Percentiles rank a stretch among this genome's conserved stretches.
phyloP scores from a whole-genome alignment of 1,140 invertebrate species.

The Agraylea sexmaculata region DNA sequence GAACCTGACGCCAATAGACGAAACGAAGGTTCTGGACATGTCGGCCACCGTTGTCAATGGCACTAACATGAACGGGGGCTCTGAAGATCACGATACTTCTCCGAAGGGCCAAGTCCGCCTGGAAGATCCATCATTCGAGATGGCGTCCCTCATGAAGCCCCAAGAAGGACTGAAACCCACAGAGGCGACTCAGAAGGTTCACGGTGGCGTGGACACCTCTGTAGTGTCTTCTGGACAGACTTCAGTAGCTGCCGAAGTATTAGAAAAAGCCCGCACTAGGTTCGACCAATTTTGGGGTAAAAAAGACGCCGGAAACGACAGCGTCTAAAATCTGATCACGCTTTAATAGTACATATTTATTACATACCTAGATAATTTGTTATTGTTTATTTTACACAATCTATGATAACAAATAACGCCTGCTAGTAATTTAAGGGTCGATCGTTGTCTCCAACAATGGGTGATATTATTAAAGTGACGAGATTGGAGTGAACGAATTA shows the following conservation, averaged over 20 bases:
- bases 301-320: slow-evolving; percentile 33
- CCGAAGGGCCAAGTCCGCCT: slow-evolving; percentile 20
- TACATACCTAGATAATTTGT: slow-evolving; percentile 1
- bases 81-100: slow-evolving; percentile 23
- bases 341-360: slow-evolving; percentile 16
- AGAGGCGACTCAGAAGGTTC: slow-evolving; percentile 36
- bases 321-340: slow-evolving; percentile 26
- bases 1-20: slow-evolving; percentile 38
- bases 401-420: slow-evolving; percentile 15
- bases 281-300: slow-evolving; percentile 80
- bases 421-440: slow-evolving; percentile 9
- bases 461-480: no score
- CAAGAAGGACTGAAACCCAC: slow-evolving; percentile 26
- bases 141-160: slow-evolving; percentile 28
- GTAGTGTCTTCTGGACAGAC: slow-evolving; percentile 32
- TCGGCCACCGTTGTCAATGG: slow-evolving; percentile 34
- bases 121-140: slow-evolving; percentile 31
- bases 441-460: not conserved
- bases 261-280: slow-evolving; percentile 69
- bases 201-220: slow-evolving; percentile 35
- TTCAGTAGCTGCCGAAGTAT: slow-evolving; percentile 55
- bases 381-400: slow-evolving; percentile 9
- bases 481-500: no score
- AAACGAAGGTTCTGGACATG: slow-evolving; percentile 36
- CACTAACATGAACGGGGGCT: slow-evolving; percentile 21